Evolutionary conservation across 1,140 invertebrate genomes (phyloP), one percentile per base, ranked within the genome.

Genomic region (Uloborus diversus): DNA sequence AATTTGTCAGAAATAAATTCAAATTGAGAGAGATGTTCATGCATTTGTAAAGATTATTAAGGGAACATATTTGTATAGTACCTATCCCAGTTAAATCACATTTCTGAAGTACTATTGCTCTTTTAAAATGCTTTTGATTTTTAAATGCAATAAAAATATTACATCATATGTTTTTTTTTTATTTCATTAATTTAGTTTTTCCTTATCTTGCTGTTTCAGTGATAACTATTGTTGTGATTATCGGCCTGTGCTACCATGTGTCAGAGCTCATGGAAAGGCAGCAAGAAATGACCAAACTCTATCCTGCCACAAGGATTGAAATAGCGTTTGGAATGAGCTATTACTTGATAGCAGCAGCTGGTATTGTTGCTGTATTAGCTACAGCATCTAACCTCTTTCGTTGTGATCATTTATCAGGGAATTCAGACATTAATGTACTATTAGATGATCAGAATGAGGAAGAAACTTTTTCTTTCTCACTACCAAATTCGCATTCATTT

Each of bases 311-410:
- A 25, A 80, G 27, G 49, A 64, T 83, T 7, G 81, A 84, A 69
- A 49, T 84, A 17, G 73, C 79, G 25, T 84, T 84, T 80, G 83
- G 81, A 42, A 30, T 83, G 11, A 81, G 81, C 53, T 84, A 83
- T 62, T 84, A 83, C 61, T 75, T 84, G 32, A 64, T 83, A 7
- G 80, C 79, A 37, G 37, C 73, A 23, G 81, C 83, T 23, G 83
- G 83, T 4, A 25, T 81, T 28, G 32, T 83, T 7, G 79, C 80
- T 11, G 57, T 84, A 35, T 14, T 84, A 30, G 81, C 82, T 27
- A 42, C 82, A 32, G 83, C 81, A 17, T 57, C 82, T 23, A 84
- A 84, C 57, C 51, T 84, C 14, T 69, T 84, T 35, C 27, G 51
- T 4, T 73, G 65, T 57, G 73, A 81, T 56, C 80, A 66, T 56